Conservation (phyloP, 2,113 vertebrate genomes). For the Proterorhinus semilunaris region DNA sequence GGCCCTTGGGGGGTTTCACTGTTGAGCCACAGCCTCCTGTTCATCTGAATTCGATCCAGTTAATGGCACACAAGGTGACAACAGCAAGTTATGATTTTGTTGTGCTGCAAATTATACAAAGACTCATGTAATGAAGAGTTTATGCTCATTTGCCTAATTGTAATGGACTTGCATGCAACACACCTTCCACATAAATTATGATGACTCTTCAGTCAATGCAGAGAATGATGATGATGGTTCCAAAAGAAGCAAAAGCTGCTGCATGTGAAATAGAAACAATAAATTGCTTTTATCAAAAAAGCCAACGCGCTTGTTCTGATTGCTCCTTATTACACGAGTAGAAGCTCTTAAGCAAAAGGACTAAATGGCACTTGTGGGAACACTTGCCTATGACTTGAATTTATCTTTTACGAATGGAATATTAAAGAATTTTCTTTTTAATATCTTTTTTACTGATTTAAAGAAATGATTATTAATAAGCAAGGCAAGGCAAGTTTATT, state of each 20-base stretch:
- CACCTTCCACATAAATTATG: slow-evolving; percentile 27
- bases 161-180: slow-evolving; percentile 27
- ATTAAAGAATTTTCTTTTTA: not conserved
- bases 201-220: too few species aligned
- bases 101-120: slow-evolving; percentile 36
- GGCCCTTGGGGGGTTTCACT: slow-evolving; percentile 29
- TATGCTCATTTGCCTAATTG: slow-evolving; percentile 53
- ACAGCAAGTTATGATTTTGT: slow-evolving; percentile 45
- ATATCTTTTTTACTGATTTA: not conserved
- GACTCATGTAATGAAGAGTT: slow-evolving; percentile 32
- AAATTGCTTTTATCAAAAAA: not conserved
- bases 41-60: slow-evolving; percentile 31
- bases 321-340: not conserved
- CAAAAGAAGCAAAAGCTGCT: not conserved
- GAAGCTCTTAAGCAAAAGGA: not conserved
- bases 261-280: not conserved
- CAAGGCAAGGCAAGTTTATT: too few species aligned
- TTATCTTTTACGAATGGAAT: not conserved
- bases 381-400: not conserved
- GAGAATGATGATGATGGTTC: not conserved
- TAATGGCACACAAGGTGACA: slow-evolving; percentile 15
- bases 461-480: too few species aligned
- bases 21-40: slow-evolving; percentile 23
- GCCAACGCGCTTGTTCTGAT: not conserved
- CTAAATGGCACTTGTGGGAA: not conserved